phyloP scores from a whole-genome alignment of 2,888 invertebrate genomes.

The Slavum lentiscoides region DNA sequence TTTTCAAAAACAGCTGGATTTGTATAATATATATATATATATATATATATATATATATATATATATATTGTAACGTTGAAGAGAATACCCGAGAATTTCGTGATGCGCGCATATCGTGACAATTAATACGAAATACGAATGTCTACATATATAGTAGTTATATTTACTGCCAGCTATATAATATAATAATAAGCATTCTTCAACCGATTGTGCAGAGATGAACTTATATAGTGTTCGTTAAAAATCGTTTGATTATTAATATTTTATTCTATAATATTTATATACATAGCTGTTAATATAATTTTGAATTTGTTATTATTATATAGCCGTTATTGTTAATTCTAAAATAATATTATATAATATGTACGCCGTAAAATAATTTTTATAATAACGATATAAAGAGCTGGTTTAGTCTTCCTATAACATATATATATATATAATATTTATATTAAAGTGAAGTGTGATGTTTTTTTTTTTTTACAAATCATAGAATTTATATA shows the following conservation, averaged over 20 bases:
- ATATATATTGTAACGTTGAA: too few relatives aligned
- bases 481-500: neutral
- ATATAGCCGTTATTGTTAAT: neutral
- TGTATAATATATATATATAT: too few relatives aligned
- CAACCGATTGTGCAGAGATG: neutral
- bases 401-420: slow-evolving; percentile 3
- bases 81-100: too few relatives aligned
- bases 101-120: too few relatives aligned
- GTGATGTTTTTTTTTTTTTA: neutral
- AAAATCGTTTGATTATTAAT: neutral
- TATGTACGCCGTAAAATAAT: neutral
- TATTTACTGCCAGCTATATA: too few relatives aligned
- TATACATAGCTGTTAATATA: neutral
- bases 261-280: slow-evolving; percentile 1
- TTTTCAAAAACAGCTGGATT: too few relatives aligned
- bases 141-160: too few relatives aligned
- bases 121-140: too few relatives aligned
- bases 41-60: too few relatives aligned
- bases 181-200: neutral
- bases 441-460: neutral
- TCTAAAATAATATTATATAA: neutral
- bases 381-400: neutral
- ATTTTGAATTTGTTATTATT: neutral
- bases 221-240: neutral
- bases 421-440: neutral